Conservation (phyloP, 37 sponge, comb jelly and placozoan species). For the Diacarnus erythraeanus region DNA sequence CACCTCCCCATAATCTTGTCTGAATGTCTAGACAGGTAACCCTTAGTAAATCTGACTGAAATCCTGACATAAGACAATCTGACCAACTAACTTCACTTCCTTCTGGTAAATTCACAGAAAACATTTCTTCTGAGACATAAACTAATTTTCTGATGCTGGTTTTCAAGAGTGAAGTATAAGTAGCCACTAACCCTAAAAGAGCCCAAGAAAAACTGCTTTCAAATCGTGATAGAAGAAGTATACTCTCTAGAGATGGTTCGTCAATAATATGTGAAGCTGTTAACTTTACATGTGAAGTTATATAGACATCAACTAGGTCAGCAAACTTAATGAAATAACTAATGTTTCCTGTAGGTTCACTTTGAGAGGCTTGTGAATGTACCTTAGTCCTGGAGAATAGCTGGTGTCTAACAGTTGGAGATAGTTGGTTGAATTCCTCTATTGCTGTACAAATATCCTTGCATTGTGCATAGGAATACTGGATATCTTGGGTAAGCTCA, state of each 20-base stretch:
- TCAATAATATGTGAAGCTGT: background rate
- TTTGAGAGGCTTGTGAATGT: background rate
- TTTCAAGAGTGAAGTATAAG: conserved; percentile 15
- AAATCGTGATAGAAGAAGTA: conserved; percentile 7
- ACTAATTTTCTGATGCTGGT: background rate
- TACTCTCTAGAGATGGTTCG: background rate
- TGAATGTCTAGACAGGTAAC: background rate
- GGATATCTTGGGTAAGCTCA: conserved; percentile 22
- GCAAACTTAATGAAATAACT: background rate
- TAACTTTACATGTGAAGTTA: background rate
- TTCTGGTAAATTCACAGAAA: background rate
- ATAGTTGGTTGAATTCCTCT: background rate
- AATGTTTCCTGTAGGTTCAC: background rate
- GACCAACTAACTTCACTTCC: background rate
- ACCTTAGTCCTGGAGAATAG: no score
- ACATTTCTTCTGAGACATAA: conserved; percentile 36
- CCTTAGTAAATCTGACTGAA: conserved; percentile 31
- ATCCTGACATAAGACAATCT: conserved; percentile 40
- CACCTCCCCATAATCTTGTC: conserved; percentile 12
- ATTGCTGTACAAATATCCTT: conserved; percentile 4
- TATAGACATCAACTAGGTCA: conserved; percentile 4
- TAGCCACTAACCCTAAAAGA: conserved; percentile 17
- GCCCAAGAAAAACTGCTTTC: conserved; percentile 8
- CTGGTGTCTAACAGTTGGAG: background rate
- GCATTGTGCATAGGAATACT: conserved; percentile 19